A percentile compares a stretch with the other conserved stretches of the same genome.
phyloP scores from a whole-genome alignment of 2,888 invertebrate species.

The Xestia c-nigrum region DNA sequence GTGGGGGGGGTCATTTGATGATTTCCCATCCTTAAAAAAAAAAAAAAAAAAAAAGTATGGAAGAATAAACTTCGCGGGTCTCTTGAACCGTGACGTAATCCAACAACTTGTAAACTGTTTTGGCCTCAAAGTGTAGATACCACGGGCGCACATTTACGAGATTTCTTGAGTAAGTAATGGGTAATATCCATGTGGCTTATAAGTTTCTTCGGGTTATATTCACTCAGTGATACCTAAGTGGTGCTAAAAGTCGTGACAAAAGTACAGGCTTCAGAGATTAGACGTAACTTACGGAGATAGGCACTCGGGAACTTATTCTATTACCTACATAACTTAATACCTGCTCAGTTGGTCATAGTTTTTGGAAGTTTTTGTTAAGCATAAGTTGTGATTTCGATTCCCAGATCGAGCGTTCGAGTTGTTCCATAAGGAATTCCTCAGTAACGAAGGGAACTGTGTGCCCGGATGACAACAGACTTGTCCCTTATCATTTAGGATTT shows the following conservation, averaged over 20 bases:
- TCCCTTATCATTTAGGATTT: background rate
- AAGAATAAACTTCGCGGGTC: background rate
- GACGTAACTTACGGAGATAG: background rate
- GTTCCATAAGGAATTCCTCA: background rate
- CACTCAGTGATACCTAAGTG: conserved; percentile 5
- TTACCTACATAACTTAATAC: background rate
- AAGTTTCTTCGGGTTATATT: conserved; percentile 19
- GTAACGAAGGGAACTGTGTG: background rate
- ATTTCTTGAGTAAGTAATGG: conserved; percentile 15
- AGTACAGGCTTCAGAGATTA: conserved; percentile 18
- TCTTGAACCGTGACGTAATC: background rate
- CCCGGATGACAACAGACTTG: background rate
- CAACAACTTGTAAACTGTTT: conserved; percentile 14
- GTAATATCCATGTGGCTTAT: background rate
- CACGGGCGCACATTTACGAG: background rate
- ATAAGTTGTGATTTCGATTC: background rate
- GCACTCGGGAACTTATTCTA: conserved; percentile 17
- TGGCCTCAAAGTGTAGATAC: background rate
- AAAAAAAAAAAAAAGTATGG: too few species aligned
- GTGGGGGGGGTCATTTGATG: too few species aligned
- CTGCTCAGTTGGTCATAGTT: background rate
- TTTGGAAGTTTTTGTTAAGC: background rate
- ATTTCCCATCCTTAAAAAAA: too few species aligned
- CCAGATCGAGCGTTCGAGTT: background rate
- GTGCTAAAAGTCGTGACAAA: conserved; percentile 23